phyloP scores from a whole-genome alignment of 2,113 vertebrate species.

The Cynopterus brachyotis region DNA sequence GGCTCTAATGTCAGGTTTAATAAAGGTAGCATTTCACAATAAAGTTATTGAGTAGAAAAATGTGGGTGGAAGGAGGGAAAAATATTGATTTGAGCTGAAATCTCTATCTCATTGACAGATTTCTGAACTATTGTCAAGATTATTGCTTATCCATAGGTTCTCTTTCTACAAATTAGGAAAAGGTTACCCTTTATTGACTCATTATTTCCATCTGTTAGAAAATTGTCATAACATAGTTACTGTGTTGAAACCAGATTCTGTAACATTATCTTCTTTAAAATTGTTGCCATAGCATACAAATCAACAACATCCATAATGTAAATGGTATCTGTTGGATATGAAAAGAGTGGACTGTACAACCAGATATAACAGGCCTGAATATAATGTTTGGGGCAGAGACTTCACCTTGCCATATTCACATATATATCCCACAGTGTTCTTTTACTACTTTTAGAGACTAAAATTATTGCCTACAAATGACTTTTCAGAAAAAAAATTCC shows the following conservation, averaged over 20 bases:
- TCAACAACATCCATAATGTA: not conserved
- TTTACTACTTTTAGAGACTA: not conserved
- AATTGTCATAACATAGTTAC: not conserved
- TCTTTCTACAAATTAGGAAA: not conserved
- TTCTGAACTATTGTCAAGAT: not conserved
- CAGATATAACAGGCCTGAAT: not conserved
- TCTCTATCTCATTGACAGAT: not conserved
- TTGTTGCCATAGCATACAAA: not conserved
- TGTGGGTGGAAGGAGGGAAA: not conserved
- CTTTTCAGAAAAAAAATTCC: not conserved
- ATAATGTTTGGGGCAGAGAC: not conserved
- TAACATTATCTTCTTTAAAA: not conserved
- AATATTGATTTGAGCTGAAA: not conserved
- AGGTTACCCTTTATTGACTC: not conserved
- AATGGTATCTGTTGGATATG: not conserved
- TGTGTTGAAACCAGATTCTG: not conserved
- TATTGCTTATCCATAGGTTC: not conserved
- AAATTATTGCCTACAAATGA: not conserved
- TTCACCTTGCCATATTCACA: not conserved
- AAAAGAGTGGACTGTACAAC: accelerated
- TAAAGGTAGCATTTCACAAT: not conserved
- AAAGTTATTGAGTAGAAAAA: not conserved
- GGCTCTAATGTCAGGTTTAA: constrained; percentile 2
- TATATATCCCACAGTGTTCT: not conserved
- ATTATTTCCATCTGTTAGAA: not conserved